These are phyloP conservation scores for Galaxea fascicularis DNA, from an alignment of 92 coral and sea anemone genomes.

Conservation along the genomic window DNA sequence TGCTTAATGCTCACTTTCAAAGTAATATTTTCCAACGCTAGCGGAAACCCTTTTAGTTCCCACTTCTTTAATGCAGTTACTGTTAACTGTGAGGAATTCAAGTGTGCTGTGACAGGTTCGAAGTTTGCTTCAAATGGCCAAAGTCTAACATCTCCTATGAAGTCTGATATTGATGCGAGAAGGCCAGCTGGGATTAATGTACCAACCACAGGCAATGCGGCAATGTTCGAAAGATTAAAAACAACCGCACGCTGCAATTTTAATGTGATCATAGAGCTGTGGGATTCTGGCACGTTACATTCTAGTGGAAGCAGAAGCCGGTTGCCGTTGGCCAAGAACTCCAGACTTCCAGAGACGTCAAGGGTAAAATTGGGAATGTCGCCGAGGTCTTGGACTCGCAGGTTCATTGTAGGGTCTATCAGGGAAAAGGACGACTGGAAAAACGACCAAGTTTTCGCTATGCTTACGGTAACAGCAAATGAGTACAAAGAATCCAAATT, in stretches of 20 bases:
- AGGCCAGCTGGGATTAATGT: slow-evolving; percentile 53
- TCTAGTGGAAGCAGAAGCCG: slow-evolving; percentile 53
- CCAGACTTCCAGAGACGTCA: slow-evolving; percentile 42
- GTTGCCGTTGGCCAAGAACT: slow-evolving; percentile 23
- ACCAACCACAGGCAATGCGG: slow-evolving; percentile 59
- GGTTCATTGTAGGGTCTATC: slow-evolving; percentile 36
- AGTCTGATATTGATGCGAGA: slow-evolving; percentile 48
- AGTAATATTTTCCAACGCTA: slow-evolving; percentile 46
- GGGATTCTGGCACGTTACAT: slow-evolving; percentile 53
- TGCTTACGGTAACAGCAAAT: slow-evolving; percentile 28
- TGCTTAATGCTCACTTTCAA: slow-evolving; percentile 13
- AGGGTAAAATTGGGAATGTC: slow-evolving; percentile 51
- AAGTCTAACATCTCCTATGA: slow-evolving; percentile 61
- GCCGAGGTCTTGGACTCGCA: slow-evolving; percentile 46
- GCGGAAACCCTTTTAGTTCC: slow-evolving; percentile 54
- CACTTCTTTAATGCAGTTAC: slow-evolving; percentile 47
- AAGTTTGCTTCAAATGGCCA: slow-evolving; percentile 47
- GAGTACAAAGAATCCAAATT: slow-evolving; percentile 45
- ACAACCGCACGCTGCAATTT: slow-evolving; percentile 35
- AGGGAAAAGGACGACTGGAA: slow-evolving; percentile 48
- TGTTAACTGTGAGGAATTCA: slow-evolving; percentile 19
- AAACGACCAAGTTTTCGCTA: slow-evolving; percentile 61
- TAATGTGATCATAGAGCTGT: slow-evolving; percentile 17
- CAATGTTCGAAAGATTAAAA: slow-evolving; percentile 59
- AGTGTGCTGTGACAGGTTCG: background rate